Evolutionary conservation across 2,888 invertebrate genomes (phyloP).

Genomic region (Philopedon plagiatum): DNA sequence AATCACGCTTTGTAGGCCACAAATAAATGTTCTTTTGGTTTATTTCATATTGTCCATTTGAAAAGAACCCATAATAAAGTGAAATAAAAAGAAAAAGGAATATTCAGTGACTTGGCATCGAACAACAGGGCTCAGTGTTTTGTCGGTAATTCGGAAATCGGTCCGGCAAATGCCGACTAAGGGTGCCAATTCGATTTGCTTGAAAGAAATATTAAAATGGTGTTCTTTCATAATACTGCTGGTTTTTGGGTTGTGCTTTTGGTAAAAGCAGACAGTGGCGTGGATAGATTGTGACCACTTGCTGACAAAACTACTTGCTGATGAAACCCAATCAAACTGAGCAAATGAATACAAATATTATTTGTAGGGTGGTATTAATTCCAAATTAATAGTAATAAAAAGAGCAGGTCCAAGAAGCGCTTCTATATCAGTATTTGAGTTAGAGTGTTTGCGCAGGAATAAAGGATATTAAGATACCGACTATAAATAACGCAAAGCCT

Average conservation of each 20-base stretch:
- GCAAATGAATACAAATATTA: too few relatives aligned
- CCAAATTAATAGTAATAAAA: too few relatives aligned
- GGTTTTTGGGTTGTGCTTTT: background rate
- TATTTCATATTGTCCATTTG: constrained; percentile 30
- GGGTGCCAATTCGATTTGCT: constrained; percentile 52
- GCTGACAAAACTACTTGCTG: too few relatives aligned
- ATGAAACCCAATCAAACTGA: too few relatives aligned
- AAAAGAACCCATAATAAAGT: constrained; percentile 39
- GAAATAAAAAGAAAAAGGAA: constrained; percentile 38
- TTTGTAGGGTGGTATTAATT: too few relatives aligned
- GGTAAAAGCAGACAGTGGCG: too few relatives aligned
- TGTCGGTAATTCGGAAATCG: constrained; percentile 38
- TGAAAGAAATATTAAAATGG: constrained; percentile 48
- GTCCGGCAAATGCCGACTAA: constrained; percentile 49
- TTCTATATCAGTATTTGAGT: too few relatives aligned
- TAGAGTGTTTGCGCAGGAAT: too few relatives aligned
- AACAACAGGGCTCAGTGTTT: constrained; percentile 39
- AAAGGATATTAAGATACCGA: too few relatives aligned
- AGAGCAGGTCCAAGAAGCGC: too few relatives aligned
- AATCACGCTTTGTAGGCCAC: constrained; percentile 33
- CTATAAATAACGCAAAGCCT: too few relatives aligned
- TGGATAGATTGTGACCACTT: too few relatives aligned
- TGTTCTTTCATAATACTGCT: constrained; percentile 36
- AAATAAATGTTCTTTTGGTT: constrained; percentile 43
- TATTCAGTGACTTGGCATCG: constrained; percentile 46